Percentiles rank a stretch among this genome's conserved stretches.
Evolutionary conservation across 2,113 vertebrate species (phyloP).

Genomic region (Pica pica): DNA sequence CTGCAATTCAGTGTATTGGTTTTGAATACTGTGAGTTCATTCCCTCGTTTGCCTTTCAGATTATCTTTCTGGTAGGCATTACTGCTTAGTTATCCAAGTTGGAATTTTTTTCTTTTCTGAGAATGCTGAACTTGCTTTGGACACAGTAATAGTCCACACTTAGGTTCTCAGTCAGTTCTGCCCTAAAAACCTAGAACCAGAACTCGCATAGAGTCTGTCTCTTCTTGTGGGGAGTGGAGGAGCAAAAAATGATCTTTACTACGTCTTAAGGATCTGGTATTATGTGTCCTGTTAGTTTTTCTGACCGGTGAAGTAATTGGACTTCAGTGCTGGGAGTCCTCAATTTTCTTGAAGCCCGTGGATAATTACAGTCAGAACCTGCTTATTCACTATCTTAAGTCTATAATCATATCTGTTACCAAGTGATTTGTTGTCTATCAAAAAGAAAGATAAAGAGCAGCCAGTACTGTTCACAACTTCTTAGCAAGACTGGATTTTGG

Average conservation of each 20-base stretch:
- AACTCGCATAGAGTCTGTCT: not conserved
- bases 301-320: not conserved
- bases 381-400: not conserved
- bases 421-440: not conserved
- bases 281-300: not conserved
- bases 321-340: not conserved
- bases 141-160: not conserved
- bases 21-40: not conserved
- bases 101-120: not conserved
- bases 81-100: not conserved
- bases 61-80: not conserved
- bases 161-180: not conserved
- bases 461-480: not conserved
- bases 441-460: not conserved
- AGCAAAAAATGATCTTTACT: not conserved
- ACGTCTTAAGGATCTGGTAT: not conserved
- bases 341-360: not conserved
- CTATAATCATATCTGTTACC: not conserved
- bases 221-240: not conserved
- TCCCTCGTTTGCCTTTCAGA: not conserved
- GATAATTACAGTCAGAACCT: not conserved
- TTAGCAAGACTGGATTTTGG: not conserved
- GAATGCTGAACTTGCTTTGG: not conserved
- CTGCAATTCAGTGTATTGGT: not conserved
- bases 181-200: not conserved